Conservation (phyloP, 2,113 vertebrate genomes). For the Gallinago media region DNA sequence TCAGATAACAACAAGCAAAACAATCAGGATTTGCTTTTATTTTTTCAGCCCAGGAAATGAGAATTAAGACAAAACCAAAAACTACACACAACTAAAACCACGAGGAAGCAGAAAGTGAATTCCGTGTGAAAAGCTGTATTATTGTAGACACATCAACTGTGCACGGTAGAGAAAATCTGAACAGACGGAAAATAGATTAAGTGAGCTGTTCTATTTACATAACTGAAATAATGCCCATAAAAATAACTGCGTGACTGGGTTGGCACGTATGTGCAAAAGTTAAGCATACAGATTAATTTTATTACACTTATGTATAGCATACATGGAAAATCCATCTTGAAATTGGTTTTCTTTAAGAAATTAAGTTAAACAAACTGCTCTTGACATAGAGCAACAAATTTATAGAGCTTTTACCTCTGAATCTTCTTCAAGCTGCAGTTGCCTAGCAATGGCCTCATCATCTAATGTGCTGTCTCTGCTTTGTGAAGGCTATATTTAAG, state of each 20-base stretch:
- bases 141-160: neutral
- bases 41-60: neutral
- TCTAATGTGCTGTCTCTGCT: constrained; percentile 75
- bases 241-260: neutral
- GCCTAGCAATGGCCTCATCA: constrained; percentile 89
- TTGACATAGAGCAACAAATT: neutral
- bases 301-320: neutral
- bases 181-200: neutral
- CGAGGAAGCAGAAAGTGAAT: neutral
- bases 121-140: neutral
- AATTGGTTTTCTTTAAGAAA: neutral
- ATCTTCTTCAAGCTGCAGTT: constrained; percentile 91
- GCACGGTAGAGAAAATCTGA: neutral
- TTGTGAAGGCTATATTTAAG: constrained; percentile 75
- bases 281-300: neutral
- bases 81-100: neutral
- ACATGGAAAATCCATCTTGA: neutral
- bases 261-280: neutral
- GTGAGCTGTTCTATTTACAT: neutral
- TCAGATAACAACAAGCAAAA: neutral
- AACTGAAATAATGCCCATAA: neutral
- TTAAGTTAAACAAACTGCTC: neutral
- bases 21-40: neutral
- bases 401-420: constrained; percentile 81
- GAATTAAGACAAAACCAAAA: neutral